Evolutionary conservation across 1,140 invertebrate genomes (phyloP).

Genomic region (Drosophila fuyamai): DNA sequence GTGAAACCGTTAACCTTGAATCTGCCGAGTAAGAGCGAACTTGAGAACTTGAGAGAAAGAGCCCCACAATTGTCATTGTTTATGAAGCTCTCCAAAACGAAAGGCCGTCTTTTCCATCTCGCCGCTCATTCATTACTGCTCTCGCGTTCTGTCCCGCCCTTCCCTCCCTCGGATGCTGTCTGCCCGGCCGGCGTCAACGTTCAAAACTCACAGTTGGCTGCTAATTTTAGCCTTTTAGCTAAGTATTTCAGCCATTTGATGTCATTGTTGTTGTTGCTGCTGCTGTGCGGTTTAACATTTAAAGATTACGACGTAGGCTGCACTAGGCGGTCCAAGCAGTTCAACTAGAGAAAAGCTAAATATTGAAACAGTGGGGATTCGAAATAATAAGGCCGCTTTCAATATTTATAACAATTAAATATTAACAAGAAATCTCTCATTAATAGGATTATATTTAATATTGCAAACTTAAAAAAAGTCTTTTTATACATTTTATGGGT

Average conservation of each 20-base stretch:
- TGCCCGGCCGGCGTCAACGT: slow-evolving; percentile 67
- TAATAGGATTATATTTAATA: no score
- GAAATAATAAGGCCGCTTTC: not conserved
- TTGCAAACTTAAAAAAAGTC: no score
- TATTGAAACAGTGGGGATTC: not conserved
- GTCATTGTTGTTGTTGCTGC: slow-evolving; percentile 18
- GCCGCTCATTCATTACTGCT: slow-evolving; percentile 21
- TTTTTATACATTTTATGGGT: no score
- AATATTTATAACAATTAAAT: no score
- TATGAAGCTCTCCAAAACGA: slow-evolving; percentile 37
- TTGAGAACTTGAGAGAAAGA: slow-evolving; percentile 34
- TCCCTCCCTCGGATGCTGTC: slow-evolving; percentile 33
- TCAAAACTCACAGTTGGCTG: slow-evolving; percentile 53
- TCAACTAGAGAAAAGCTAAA: slow-evolving; percentile 8
- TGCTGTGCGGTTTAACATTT: slow-evolving; percentile 54
- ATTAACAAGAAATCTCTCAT: no score
- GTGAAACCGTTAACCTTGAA: slow-evolving; percentile 63
- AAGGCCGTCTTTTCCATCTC: slow-evolving; percentile 27
- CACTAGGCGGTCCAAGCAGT: slow-evolving; percentile 23
- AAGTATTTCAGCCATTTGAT: slow-evolving; percentile 62
- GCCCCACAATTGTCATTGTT: slow-evolving; percentile 50
- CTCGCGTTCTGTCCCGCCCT: slow-evolving; percentile 8
- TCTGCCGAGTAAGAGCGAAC: slow-evolving; percentile 27
- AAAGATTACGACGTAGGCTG: slow-evolving; percentile 46
- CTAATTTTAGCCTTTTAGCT: slow-evolving; percentile 80